Percentiles rank a stretch among this genome's conserved stretches.
These are phyloP conservation scores for Craniophora ligustri DNA, from an alignment of 2,888 invertebrate genomes.

Conservation along the genomic window DNA sequence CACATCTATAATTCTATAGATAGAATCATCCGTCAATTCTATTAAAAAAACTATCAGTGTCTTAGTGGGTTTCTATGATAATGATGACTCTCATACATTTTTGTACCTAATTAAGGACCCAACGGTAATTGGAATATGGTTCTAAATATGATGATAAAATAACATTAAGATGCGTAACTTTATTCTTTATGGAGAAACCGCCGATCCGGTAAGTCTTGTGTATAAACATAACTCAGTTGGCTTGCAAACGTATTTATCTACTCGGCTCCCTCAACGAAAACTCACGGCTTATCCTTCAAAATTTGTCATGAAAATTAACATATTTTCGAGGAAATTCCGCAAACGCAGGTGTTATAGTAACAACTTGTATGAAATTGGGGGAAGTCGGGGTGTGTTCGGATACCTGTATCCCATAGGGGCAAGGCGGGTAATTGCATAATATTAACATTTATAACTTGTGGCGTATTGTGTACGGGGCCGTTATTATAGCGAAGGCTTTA, in stretches of 20 bases:
- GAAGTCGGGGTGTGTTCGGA: constrained; percentile 39
- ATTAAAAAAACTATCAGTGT: no score
- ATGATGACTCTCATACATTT: no score
- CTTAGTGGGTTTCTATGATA: no score
- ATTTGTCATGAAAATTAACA: constrained; percentile 55
- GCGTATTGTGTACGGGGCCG: constrained; percentile 52
- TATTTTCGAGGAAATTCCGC: constrained; percentile 45
- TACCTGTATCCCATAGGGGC: constrained; percentile 55
- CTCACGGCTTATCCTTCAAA: constrained; percentile 37
- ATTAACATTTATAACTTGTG: constrained; percentile 62
- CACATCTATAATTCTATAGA: no score
- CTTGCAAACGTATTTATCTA: constrained; percentile 16
- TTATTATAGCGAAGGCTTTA: constrained; percentile 50
- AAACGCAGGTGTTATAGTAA: constrained; percentile 54
- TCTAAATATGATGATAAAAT: no score
- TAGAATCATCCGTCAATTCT: no score
- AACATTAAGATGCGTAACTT: neutral
- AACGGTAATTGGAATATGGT: no score
- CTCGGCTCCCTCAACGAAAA: constrained; percentile 28
- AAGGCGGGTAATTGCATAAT: constrained; percentile 62
- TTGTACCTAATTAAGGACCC: no score
- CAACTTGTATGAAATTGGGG: constrained; percentile 52
- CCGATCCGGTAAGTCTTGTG: neutral
- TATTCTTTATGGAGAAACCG: neutral
- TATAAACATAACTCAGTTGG: neutral